These are phyloP conservation scores for Eupeodes luniger DNA, from an alignment of 2,888 invertebrate species.

Conservation along the genomic window DNA sequence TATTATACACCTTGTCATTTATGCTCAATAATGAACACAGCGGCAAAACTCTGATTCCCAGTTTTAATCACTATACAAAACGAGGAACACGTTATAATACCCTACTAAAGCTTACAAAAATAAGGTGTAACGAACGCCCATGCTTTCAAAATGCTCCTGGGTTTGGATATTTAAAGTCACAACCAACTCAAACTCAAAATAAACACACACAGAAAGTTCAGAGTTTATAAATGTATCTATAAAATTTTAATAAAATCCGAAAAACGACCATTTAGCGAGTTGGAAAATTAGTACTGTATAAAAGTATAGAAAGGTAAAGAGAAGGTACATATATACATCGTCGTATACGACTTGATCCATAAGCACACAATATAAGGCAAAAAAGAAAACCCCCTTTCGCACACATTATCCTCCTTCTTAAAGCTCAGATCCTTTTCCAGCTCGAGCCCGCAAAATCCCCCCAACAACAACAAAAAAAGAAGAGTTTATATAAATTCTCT, in stretches of 20 bases:
- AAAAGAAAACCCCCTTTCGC: not conserved
- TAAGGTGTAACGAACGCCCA: not conserved
- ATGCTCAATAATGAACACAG: constrained; percentile 72
- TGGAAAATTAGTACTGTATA: constrained; percentile 67
- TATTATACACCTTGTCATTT: constrained; percentile 68
- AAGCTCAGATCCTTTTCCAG: not conserved
- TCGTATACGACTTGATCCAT: constrained; percentile 67
- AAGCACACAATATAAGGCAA: constrained; percentile 54
- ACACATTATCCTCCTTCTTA: not conserved
- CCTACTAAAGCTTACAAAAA: constrained; percentile 27
- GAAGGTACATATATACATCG: not conserved
- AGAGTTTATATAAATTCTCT: constrained; percentile 75
- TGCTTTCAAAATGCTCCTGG: not conserved
- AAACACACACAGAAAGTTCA: not conserved
- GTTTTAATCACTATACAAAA: constrained; percentile 73
- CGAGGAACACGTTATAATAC: constrained; percentile 69
- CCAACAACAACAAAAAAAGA: constrained; percentile 22
- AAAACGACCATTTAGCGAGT: constrained; percentile 75
- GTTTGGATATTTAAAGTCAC: constrained; percentile 5
- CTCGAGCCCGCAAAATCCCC: not conserved
- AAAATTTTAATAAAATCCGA: constrained; percentile 74
- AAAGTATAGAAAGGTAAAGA: constrained; percentile 17
- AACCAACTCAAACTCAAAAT: not conserved
- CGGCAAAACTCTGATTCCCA: constrained; percentile 67
- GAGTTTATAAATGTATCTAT: constrained; percentile 16